Conservation (phyloP, 2,797 vertebrate species). For the Pitangus sulphuratus region DNA sequence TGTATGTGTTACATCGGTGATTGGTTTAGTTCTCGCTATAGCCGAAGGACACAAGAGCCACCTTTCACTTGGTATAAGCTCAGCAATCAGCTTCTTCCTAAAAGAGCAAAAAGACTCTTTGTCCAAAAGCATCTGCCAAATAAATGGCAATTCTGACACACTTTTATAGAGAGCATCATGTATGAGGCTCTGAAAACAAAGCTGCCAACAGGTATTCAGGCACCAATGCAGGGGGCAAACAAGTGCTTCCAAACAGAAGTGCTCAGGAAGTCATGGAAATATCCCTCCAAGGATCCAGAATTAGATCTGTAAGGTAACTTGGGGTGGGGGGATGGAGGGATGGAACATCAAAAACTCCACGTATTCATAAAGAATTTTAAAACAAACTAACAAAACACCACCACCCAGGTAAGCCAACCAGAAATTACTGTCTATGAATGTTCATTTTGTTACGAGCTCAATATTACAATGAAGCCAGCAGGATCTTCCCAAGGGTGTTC, state of each 20-base stretch:
- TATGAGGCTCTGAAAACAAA: background rate
- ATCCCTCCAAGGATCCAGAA: background rate
- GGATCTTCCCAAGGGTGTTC: background rate
- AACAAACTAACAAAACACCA: too few species aligned
- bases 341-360: background rate
- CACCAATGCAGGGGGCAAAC: rapidly evolving
- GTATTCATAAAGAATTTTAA: background rate
- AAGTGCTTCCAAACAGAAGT: background rate
- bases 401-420: background rate
- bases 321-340: too few species aligned
- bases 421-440: background rate
- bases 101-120: background rate
- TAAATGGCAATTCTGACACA: background rate
- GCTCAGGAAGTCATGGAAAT: background rate
- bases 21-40: background rate
- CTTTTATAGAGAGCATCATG: rapidly evolving
- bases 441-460: background rate
- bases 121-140: background rate
- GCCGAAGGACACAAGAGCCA: background rate
- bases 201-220: background rate
- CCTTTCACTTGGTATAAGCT: background rate
- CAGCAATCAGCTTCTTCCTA: background rate
- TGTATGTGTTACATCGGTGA: rapidly evolving
- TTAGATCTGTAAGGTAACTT: background rate
- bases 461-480: background rate